Evolutionary conservation across 1,140 invertebrate species (phyloP).

Genomic region (Bombus difficillimus): DNA sequence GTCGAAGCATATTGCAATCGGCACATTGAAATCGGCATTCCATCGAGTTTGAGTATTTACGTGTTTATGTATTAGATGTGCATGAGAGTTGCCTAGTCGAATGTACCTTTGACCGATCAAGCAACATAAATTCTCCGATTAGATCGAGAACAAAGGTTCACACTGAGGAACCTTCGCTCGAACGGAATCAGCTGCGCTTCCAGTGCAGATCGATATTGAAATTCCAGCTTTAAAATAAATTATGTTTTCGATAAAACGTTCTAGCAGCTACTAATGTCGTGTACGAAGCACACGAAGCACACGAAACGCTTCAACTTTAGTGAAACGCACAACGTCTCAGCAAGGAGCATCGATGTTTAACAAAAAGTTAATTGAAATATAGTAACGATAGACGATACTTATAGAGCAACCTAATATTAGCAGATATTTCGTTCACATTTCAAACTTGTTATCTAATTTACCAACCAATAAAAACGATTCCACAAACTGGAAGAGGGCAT

Average conservation of each 20-base stretch:
- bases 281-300: too few relatives aligned
- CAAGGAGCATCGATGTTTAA: too few relatives aligned
- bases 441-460: too few relatives aligned
- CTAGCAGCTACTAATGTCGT: too few relatives aligned
- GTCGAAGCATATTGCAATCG: too few relatives aligned
- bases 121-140: constrained; percentile 73
- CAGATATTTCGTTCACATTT: neutral
- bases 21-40: too few relatives aligned
- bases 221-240: neutral
- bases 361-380: neutral
- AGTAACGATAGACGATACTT: neutral
- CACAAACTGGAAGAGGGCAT: neutral
- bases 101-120: constrained; percentile 69
- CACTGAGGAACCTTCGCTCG: too few relatives aligned
- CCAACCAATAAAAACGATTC: neutral
- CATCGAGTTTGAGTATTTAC: too few relatives aligned
- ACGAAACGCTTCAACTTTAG: too few relatives aligned
- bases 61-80: too few relatives aligned
- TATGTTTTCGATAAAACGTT: neutral
- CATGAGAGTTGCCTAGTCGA: neutral
- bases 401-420: neutral
- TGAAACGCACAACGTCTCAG: too few relatives aligned
- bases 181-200: too few relatives aligned
- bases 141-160: constrained; percentile 66
- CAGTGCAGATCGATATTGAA: constrained; percentile 29